Base-by-base conservation (phyloP, 1,140 invertebrate species). In the Trachelipus rathkii region DNA sequence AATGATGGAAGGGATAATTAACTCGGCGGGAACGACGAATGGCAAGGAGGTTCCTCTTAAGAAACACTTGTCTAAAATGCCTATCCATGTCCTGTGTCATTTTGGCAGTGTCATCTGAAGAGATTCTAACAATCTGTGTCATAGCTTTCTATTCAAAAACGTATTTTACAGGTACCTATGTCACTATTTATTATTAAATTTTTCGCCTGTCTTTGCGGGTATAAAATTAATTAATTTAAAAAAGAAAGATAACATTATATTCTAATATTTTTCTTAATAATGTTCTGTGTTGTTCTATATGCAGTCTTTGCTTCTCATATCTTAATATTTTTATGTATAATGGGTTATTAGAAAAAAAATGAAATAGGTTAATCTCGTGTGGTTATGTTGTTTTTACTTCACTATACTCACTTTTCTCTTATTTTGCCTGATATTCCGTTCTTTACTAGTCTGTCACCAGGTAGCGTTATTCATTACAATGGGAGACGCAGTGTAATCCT, bases 1-100 rank as follows among this genome's bases (percentile, higher is more conserved):
- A 97, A 99, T 85, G 94, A 98, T 83, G 96, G n/a, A n/a, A 99
- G 87, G 97, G 81, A 66, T 33, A 82, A 53, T 70, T 83, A 50
- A 81, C 81, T 5, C 77, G 81, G 10, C 71, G 82, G 70, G 80
- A 79, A 10, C 76, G 80, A 24, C 85, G 93, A 90, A 99, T 99
- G 98, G 97, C 97, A 0, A n/a, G n/a, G 98, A 99, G 86, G 99
- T 99, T 84, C 98, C 98, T 0, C 85, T 99, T 67, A 98, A 99
- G 83, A 98, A 98, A 0, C 97, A 96, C 86, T 87, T 99, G n/a
- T 96, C 96, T 0, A 99, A 99, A 87, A 97, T 99, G 90, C 87
- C 99, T 0, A 99, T 99, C n/a, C 67, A 99, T 99, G 96, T 98
- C n/a, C 96, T 0, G 97, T 99, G n/a, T 0, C 94, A 98, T 44